Conservation (phyloP, 2,797 vertebrate genomes). For the Rhynchotus rufescens region DNA sequence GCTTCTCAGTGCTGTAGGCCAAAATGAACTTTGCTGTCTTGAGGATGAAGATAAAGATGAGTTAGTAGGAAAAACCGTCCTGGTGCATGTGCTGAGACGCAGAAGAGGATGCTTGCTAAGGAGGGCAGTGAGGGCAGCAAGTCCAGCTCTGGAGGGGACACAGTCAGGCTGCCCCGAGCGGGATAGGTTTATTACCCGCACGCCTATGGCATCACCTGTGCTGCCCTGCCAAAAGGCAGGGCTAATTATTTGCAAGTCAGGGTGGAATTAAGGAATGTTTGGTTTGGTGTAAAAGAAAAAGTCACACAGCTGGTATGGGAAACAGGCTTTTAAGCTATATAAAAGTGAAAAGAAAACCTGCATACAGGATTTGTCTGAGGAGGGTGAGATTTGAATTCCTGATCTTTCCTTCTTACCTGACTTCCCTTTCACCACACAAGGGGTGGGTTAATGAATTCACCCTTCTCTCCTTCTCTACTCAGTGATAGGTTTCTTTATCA, state of each 20-base stretch:
- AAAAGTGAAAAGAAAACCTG: neutral
- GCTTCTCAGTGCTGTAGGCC: neutral
- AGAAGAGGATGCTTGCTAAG: neutral
- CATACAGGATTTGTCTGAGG: neutral
- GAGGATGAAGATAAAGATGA: neutral
- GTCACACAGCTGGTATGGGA: neutral
- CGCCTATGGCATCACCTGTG: neutral
- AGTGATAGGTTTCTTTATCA: neutral
- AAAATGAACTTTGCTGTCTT: neutral
- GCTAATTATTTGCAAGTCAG: neutral
- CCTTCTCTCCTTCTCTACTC: neutral
- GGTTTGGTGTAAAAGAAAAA: neutral
- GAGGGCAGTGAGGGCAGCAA: neutral
- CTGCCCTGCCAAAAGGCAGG: neutral
- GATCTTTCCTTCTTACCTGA: neutral
- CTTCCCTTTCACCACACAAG: neutral
- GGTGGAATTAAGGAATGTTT: neutral
- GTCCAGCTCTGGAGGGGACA: neutral
- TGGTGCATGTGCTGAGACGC: neutral
- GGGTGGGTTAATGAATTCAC: neutral
- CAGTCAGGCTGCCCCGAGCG: neutral
- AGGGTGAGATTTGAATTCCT: neutral
- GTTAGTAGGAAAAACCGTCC: neutral
- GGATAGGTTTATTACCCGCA: neutral
- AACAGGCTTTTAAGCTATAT: neutral